Percentiles rank a stretch among this genome's conserved stretches.
These are phyloP conservation scores for Scomber japonicus DNA, from an alignment of 2,113 vertebrate genomes.

Conservation along the genomic window DNA sequence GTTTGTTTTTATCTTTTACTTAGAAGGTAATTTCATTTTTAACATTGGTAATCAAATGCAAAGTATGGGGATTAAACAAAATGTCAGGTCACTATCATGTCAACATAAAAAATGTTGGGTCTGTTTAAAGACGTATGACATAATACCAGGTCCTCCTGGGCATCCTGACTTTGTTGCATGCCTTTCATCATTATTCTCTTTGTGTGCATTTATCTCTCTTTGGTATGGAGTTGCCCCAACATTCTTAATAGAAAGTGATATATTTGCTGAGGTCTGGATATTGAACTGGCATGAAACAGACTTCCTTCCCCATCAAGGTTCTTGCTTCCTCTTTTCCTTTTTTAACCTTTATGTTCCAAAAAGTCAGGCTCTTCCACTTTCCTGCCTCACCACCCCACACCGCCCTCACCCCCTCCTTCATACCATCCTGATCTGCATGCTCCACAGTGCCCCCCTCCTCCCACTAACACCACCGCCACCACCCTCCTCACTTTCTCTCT, in stretches of 20 bases:
- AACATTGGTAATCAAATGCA: neutral
- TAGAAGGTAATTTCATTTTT: neutral
- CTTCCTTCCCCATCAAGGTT: neutral
- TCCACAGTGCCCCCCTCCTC: slow-evolving; percentile 6
- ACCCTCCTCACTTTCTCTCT: neutral
- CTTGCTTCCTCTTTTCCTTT: neutral
- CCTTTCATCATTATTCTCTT: slow-evolving; percentile 3
- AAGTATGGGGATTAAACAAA: neutral
- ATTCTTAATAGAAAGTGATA: slow-evolving; percentile 9
- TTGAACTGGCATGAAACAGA: neutral
- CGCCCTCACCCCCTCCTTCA: slow-evolving; percentile 5
- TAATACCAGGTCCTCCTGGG: neutral
- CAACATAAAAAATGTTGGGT: neutral
- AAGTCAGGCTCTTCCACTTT: slow-evolving; percentile 10
- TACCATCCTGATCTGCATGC: slow-evolving; percentile 26
- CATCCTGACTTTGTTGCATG: neutral
- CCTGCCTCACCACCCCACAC: neutral
- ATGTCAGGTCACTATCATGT: neutral
- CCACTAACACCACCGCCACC: too few relatives aligned
- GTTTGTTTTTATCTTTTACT: neutral
- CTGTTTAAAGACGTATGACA: slow-evolving; percentile 5
- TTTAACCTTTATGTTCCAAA: slow-evolving; percentile 1
- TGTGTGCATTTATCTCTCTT: neutral
- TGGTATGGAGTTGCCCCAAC: neutral
- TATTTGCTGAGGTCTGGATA: slow-evolving; percentile 18